Evolutionary conservation across 2,888 invertebrate genomes (phyloP).

Genomic region (Gastracanthus pulcherrimus): DNA sequence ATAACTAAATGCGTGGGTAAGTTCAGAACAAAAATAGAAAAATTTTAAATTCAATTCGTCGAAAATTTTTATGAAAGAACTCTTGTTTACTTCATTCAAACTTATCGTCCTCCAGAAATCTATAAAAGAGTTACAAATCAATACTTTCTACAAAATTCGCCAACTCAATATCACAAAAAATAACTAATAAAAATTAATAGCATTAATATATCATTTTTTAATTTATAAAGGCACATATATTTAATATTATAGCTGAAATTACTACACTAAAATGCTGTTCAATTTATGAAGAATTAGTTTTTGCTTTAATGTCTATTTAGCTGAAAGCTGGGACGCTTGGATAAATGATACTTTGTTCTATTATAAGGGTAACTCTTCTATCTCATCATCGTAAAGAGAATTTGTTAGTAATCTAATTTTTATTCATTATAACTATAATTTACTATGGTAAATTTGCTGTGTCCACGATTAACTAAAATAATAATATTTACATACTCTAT

Average conservation of each 20-base stretch:
- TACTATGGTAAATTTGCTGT: not conserved
- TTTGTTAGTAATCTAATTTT: not conserved
- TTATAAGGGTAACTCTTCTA: not conserved
- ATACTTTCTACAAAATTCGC: not conserved
- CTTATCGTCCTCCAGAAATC: no score
- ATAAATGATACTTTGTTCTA: not conserved
- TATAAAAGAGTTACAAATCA: no score
- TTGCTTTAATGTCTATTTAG: not conserved
- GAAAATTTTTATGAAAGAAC: not conserved
- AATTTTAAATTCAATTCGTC: not conserved
- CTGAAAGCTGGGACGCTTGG: not conserved
- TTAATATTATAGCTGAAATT: not conserved
- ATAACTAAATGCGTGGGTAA: not conserved
- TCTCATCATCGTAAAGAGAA: not conserved
- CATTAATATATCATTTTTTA: no score
- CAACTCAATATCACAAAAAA: no score
- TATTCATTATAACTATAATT: not conserved
- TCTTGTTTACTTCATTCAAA: not conserved
- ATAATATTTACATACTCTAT: no score
- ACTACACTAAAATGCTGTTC: not conserved
- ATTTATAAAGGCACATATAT: no score
- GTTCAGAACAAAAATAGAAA: not conserved
- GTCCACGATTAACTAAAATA: not conserved
- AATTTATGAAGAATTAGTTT: not conserved
- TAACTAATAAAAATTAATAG: no score